Evolutionary conservation across 2,797 vertebrate species (phyloP), one percentile per base, ranked within the genome.

Genomic region (Rhincodon typus): DNA sequence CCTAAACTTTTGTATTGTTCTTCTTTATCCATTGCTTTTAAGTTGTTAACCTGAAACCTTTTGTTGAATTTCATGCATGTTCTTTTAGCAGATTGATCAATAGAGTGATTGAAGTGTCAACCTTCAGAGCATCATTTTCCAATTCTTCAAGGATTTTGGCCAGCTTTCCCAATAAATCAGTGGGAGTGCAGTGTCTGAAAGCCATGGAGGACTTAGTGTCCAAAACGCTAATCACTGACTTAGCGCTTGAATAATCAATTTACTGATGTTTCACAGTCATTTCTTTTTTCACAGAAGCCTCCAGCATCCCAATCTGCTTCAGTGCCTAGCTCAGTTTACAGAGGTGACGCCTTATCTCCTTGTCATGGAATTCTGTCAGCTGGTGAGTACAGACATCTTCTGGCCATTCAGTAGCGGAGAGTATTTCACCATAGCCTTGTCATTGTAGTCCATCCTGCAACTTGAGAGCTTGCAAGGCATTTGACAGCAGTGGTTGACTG

Each of bases 341-440:
- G 99, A 99, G 97, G 97, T 98, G 97, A 98, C 98, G 0, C 99
- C 99, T 0, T 99, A 99, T 97, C 98, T 99, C 97, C 97, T 99
- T 97, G 98, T 99, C 96, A 99, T 99, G 99, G 99, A 99, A 97
- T 98, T 99, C 96, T 99, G 99, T 97, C 98, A 99, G 0, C 97
- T 99, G 98, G 99, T 99, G 97, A 98, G 99, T 98, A 84, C 21
- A 7, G 7, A 10, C 82, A 7, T 46, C 19, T 46, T 46, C 42
- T 42, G 62, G 19, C 0, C 21, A n/a, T 42, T 62, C 8, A 13
- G 21, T 69, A 23, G 4, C n/a, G 0, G 21, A 21, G n/a, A 67
- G 62, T 46, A 25, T 25, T 84, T 46, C 82, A 46, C 82, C 82
- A 8, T 2, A 42, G 38, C 17, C 17, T 21, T 17, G 19, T 6